Conservation (phyloP, 2,888 invertebrate genomes). For the Leucozona laternaria region DNA sequence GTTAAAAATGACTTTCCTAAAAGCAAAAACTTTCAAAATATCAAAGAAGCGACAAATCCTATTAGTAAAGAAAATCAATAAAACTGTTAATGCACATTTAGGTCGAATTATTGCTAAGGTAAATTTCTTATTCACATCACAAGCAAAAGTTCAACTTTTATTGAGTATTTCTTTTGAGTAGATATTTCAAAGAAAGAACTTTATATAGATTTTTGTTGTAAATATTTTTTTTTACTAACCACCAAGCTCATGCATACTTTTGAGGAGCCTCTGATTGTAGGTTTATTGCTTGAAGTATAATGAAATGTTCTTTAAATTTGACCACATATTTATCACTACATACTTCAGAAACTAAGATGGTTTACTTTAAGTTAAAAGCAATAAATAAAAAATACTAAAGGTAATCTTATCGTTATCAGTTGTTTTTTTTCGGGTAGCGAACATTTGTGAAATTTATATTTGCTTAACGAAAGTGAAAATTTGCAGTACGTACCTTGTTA, state of each 20-base stretch:
- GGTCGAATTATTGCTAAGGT: constrained; percentile 11
- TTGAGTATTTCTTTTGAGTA: background rate
- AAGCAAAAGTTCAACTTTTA: background rate
- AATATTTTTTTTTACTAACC: too few species aligned
- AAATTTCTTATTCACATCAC: background rate
- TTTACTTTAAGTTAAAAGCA: background rate
- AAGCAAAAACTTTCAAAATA: background rate
- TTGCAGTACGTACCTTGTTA: background rate
- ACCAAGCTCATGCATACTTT: too few species aligned
- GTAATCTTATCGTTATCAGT: background rate
- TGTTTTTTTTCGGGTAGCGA: background rate
- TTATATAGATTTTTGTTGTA: too few species aligned
- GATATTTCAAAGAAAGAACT: background rate
- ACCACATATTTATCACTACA: background rate
- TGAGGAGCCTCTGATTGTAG: too few species aligned
- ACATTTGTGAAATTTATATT: background rate
- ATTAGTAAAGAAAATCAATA: constrained; percentile 31
- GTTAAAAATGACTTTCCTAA: background rate
- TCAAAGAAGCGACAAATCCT: constrained; percentile 5
- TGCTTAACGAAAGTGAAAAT: background rate
- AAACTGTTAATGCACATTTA: constrained; percentile 25
- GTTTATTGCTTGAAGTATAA: too few species aligned
- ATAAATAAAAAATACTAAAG: background rate
- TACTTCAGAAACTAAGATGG: background rate
- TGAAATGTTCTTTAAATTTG: too few species aligned